phyloP scores from a whole-genome alignment of 2,888 invertebrate genomes.

The Eupithecia centaureata region DNA sequence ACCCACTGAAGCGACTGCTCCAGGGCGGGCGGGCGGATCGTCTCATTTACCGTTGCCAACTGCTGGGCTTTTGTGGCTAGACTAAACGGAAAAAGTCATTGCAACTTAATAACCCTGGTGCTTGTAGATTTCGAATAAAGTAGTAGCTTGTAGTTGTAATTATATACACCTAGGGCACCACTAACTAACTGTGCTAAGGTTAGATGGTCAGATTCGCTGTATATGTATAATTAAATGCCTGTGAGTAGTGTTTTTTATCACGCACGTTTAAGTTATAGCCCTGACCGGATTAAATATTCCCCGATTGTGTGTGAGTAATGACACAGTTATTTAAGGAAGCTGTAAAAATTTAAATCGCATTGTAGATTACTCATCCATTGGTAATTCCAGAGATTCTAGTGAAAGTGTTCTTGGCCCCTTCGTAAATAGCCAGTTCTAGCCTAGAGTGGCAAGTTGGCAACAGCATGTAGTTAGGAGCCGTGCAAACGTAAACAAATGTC shows the following conservation, averaged over 20 bases:
- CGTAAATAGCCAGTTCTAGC: slow-evolving; percentile 18
- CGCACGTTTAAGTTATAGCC: slow-evolving; percentile 16
- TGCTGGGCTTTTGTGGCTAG: slow-evolving; percentile 25
- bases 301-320: neutral
- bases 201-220: slow-evolving; percentile 14
- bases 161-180: slow-evolving; percentile 13
- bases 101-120: neutral
- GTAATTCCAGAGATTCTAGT: neutral
- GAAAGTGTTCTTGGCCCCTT: slow-evolving; percentile 13
- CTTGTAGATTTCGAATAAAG: neutral
- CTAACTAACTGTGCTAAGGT: slow-evolving; percentile 7
- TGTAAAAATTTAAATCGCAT: neutral
- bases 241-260: slow-evolving; percentile 16
- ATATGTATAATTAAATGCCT: slow-evolving; percentile 19
- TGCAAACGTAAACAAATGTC: slow-evolving; percentile 71
- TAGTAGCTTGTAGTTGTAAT: neutral
- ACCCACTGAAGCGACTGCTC: slow-evolving; percentile 53
- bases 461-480: slow-evolving; percentile 49
- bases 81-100: neutral
- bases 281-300: slow-evolving; percentile 6
- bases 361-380: neutral
- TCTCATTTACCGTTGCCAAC: slow-evolving; percentile 31
- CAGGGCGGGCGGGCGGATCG: slow-evolving; percentile 57
- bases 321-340: neutral
- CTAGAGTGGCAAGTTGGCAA: slow-evolving; percentile 27